Evolutionary conservation across 2,797 vertebrate species (phyloP).

Genomic region (Peromyscus eremicus): DNA sequence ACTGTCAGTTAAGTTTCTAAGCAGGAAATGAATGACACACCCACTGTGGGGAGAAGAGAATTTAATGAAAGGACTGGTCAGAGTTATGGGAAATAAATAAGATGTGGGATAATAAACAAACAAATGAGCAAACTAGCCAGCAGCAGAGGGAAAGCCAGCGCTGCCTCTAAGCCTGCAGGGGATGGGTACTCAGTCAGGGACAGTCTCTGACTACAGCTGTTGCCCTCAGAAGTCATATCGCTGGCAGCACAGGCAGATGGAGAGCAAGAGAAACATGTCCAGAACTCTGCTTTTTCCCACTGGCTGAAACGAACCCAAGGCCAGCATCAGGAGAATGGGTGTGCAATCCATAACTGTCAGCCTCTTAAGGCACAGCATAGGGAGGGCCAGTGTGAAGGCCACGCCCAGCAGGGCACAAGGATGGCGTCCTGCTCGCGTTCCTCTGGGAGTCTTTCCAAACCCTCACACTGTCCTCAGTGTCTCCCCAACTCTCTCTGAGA

Average conservation of each 20-base stretch:
- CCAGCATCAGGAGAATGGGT: not conserved
- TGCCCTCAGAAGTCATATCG: not conserved
- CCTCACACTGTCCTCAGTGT: not conserved
- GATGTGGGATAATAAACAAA: not conserved
- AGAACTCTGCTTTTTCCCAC: not conserved
- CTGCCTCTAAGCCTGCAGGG: not conserved
- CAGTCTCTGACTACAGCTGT: not conserved
- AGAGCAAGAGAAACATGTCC: not conserved
- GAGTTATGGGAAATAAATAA: not conserved
- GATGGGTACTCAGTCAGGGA: not conserved
- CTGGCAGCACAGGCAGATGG: not conserved
- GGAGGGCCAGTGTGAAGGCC: not conserved
- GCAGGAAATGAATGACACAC: not conserved
- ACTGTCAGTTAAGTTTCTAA: not conserved
- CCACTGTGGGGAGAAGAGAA: not conserved
- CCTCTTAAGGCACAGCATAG: not conserved
- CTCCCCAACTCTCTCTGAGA: not conserved
- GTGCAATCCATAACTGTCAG: not conserved
- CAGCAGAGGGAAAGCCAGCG: not conserved
- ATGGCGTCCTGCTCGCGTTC: not conserved
- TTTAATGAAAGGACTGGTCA: not conserved
- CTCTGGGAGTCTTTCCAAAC: not conserved
- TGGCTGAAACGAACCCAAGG: not conserved
- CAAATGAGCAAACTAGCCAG: not conserved
- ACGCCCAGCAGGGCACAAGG: not conserved